phyloP scores from a whole-genome alignment of 2,113 vertebrate species.

The Zootoca vivipara region DNA sequence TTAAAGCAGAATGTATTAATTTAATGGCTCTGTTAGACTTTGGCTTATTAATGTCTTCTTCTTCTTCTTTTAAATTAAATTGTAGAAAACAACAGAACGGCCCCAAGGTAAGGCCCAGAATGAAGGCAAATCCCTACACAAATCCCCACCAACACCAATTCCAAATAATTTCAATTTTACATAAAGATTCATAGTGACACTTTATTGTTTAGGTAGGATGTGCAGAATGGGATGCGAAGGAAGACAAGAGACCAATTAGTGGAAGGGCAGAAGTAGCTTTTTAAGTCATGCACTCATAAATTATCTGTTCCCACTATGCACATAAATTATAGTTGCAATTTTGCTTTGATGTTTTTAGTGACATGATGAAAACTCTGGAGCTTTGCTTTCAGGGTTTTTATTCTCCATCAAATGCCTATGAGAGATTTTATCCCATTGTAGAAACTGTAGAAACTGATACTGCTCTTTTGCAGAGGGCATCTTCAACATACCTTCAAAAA shows the following conservation, averaged over 20 bases:
- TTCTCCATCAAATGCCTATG: neutral
- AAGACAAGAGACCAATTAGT: slow-evolving; percentile 15
- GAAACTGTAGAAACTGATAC: neutral
- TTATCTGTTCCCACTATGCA: neutral
- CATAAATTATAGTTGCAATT: neutral
- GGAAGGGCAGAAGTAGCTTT: slow-evolving; percentile 25
- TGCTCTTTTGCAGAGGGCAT: slow-evolving; percentile 20
- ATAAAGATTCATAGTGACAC: slow-evolving; percentile 14
- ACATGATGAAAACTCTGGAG: slow-evolving; percentile 1
- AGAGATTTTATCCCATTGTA: neutral
- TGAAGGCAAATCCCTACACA: neutral
- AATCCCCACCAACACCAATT: neutral
- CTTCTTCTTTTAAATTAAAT: neutral
- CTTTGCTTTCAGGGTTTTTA: neutral
- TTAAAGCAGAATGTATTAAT: neutral
- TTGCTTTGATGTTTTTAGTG: slow-evolving; percentile 14
- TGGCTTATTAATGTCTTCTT: neutral
- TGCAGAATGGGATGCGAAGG: neutral
- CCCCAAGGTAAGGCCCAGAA: slow-evolving; percentile 6
- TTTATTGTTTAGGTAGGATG: slow-evolving; percentile 22
- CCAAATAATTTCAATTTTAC: slow-evolving; percentile 16
- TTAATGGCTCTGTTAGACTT: neutral
- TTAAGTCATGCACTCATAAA: neutral
- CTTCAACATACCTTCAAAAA: neutral
- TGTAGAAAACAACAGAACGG: neutral